These are phyloP conservation scores for Gambusia affinis DNA, from an alignment of 2,113 vertebrate species.

Conservation along the genomic window DNA sequence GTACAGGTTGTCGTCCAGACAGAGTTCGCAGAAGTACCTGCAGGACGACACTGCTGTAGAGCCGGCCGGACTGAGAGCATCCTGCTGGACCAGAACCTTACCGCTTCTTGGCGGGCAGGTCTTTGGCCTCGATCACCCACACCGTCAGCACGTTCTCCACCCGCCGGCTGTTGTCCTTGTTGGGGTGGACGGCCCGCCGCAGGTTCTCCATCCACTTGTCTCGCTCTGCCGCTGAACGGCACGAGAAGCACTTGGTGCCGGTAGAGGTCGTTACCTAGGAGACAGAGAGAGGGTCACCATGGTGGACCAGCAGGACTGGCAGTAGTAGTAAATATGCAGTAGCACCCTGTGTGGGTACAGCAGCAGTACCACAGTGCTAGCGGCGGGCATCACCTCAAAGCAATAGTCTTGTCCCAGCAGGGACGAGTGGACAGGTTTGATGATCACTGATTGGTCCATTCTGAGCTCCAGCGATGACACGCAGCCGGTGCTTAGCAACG, in stretches of 20 bases:
- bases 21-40: conserved; percentile 93
- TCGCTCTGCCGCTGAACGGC: conserved; percentile 93
- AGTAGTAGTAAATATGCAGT: not conserved
- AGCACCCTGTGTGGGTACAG: not conserved
- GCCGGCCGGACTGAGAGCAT: too few relatives aligned
- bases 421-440: conserved; percentile 94
- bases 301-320: not conserved
- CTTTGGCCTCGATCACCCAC: conserved; percentile 97
- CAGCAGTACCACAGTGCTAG: not conserved
- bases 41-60: not conserved
- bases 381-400: conserved; percentile 86
- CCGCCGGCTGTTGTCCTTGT: conserved; percentile 96
- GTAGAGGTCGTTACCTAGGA: conserved; percentile 94
- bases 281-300: conserved; percentile 16
- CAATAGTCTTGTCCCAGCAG: conserved; percentile 97
- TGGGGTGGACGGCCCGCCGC: conserved; percentile 93
- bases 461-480: conserved; percentile 90
- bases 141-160: conserved; percentile 93
- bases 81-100: conserved; percentile 43
- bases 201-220: conserved; percentile 99
- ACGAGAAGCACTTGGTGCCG: conserved; percentile 98
- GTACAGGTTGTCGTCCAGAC: conserved; percentile 93
- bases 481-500: conserved; percentile 87
- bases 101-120: conserved; percentile 95
- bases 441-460: conserved; percentile 89